Evolutionary conservation across 1,140 invertebrate species (phyloP).

Genomic region (Caligus rogercresseyi): DNA sequence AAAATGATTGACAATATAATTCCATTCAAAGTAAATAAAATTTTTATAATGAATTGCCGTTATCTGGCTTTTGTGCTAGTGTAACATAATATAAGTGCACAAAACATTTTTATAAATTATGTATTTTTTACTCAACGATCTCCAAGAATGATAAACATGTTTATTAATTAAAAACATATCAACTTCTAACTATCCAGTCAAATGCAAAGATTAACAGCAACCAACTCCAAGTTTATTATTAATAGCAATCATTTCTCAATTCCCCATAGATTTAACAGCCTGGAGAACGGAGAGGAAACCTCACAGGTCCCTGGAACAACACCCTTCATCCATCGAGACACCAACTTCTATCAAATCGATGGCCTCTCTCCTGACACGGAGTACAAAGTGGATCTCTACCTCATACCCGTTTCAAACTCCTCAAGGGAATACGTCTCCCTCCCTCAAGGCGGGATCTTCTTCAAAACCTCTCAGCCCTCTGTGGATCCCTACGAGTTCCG

Average conservation of each 20-base stretch:
- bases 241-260: neutral
- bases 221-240: neutral
- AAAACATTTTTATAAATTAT: no score
- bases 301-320: conserved; percentile 44
- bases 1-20: no score
- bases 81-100: no score
- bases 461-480: conserved; percentile 19
- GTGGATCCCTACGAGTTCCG: conserved; percentile 60
- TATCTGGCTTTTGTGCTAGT: no score
- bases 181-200: no score
- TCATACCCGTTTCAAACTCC: conserved; percentile 51
- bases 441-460: conserved; percentile 6
- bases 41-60: no score
- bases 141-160: no score
- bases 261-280: conserved; percentile 35
- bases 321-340: conserved; percentile 51
- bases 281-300: conserved; percentile 38
- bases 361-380: conserved; percentile 47
- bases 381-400: conserved; percentile 55
- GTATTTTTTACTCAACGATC: no score
- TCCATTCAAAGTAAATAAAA: no score
- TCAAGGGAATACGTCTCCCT: conserved; percentile 45
- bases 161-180: no score
- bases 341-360: conserved; percentile 49
- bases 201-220: no score